Evolutionary conservation across 2,113 vertebrate genomes (phyloP).

Genomic region (Gavia stellata): DNA sequence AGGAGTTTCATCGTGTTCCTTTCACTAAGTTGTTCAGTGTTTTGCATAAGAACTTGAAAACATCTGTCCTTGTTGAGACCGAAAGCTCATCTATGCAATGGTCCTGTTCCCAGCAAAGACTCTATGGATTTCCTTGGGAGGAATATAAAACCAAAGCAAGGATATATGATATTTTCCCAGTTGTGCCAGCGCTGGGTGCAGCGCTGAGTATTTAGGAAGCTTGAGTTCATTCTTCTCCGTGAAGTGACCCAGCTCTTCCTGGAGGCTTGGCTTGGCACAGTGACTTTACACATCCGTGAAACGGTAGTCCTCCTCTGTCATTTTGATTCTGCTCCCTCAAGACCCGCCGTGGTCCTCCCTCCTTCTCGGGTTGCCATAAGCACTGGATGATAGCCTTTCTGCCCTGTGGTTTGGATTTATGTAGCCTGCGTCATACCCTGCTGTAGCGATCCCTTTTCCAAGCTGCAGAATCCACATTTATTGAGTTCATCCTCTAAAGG

Average conservation of each 20-base stretch:
- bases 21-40: background rate
- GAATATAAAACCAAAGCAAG: background rate
- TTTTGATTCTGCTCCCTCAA: background rate
- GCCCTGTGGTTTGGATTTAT: no score
- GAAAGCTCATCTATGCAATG: background rate
- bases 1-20: background rate
- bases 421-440: background rate
- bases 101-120: background rate
- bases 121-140: background rate
- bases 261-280: background rate
- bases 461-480: background rate
- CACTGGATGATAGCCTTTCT: background rate
- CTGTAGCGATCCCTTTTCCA: background rate
- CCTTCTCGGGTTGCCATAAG: background rate
- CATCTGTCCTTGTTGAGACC: background rate
- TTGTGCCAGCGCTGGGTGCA: background rate
- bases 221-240: background rate
- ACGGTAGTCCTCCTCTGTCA: background rate
- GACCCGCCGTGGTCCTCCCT: background rate
- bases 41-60: background rate
- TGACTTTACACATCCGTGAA: rapidly evolving
- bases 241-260: background rate
- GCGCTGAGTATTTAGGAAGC: background rate
- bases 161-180: background rate
- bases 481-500: background rate